Evolutionary conservation across 2,113 vertebrate genomes (phyloP).

Genomic region (Rhynchomys soricoides): DNA sequence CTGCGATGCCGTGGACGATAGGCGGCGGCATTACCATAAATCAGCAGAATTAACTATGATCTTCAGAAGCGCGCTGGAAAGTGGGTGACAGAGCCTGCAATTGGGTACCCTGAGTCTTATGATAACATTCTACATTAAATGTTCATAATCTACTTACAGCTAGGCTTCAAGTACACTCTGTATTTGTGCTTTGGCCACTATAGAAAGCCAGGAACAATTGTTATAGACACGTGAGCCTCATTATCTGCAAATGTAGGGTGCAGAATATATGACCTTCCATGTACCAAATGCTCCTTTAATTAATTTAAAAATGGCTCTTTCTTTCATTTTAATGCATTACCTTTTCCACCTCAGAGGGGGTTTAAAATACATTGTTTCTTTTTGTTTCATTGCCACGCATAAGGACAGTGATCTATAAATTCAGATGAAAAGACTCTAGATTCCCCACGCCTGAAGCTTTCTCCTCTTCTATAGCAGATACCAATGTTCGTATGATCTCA

Average conservation of each 20-base stretch:
- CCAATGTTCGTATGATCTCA: conserved; percentile 72
- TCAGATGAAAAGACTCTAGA: conserved; percentile 75
- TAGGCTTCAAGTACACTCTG: conserved; percentile 97
- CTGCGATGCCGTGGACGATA: conserved; percentile 97
- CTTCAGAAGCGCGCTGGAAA: conserved; percentile 95
- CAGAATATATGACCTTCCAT: conserved; percentile 77
- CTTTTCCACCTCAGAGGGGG: conserved; percentile 74
- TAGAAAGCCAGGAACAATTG: conserved; percentile 86
- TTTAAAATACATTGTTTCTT: conserved; percentile 67
- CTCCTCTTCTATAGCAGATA: conserved; percentile 75
- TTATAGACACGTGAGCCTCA: conserved; percentile 76
- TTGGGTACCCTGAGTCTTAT: conserved; percentile 99
- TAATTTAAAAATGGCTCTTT: conserved; percentile 56
- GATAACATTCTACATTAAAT: conserved; percentile 99
- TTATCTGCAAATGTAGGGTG: conserved; percentile 82
- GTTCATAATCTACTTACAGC: conserved; percentile 99
- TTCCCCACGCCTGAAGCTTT: conserved; percentile 77
- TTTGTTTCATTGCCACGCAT: conserved; percentile 66
- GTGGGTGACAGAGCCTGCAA: conserved; percentile 97
- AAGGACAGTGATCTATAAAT: conserved; percentile 80
- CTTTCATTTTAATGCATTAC: conserved; percentile 51
- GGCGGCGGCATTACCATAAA: conserved; percentile 97
- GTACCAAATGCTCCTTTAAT: conserved; percentile 50
- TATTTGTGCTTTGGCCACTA: conserved; percentile 93
- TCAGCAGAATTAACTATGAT: conserved; percentile 99